Base-by-base conservation (phyloP, 1,140 invertebrate genomes). In the silkworm (Bombyx mori) region DNA sequence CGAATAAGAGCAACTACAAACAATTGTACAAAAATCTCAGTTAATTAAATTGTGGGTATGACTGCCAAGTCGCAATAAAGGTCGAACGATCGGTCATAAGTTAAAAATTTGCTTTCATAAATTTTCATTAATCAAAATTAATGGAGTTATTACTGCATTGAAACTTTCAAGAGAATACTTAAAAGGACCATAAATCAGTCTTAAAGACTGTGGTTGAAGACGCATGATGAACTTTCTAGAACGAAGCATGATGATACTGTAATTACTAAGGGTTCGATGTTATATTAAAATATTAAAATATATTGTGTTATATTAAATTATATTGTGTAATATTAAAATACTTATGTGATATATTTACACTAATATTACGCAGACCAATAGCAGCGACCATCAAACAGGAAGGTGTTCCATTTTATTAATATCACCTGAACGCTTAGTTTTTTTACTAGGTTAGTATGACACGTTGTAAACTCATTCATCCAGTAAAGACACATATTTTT, bases 41-140 rank as follows among this genome's bases (percentile, higher is more conserved):
- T 79, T 75, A 83, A 85, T 86, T 82, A 84, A 84, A 79, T 75
- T 69, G 68, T 71, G 68, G 70, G 68, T 73, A 66, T 68, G 58
- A 70, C 65, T 66, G 57, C 65, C 73, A 70, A 74, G 26, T 35
- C 66, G 65, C 71, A 65, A 64, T 54, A 72, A 71, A 73, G 69
- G 76, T 73, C 71, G 68, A 47, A 60, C 52, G 57, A 53, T 66
- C 58, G 63, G 65, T 76, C 67, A 67, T 67, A 57, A 72, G 68
- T 77, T 74, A 76, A 78, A 78, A 84, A 78, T 68, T 86, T 81
- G 82, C 78, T 85, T 85, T 81, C 66, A 81, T 79, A 85, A 86
- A 83, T 77, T 80, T 72, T 81, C 83, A 85, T 86, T 79, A 83
- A 86, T 86, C 83, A 86, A 86, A 85, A 79, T 86, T 83, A 86